Evolutionary conservation across 1,140 invertebrate species (phyloP).

Genomic region (Antheraea pernyi): DNA sequence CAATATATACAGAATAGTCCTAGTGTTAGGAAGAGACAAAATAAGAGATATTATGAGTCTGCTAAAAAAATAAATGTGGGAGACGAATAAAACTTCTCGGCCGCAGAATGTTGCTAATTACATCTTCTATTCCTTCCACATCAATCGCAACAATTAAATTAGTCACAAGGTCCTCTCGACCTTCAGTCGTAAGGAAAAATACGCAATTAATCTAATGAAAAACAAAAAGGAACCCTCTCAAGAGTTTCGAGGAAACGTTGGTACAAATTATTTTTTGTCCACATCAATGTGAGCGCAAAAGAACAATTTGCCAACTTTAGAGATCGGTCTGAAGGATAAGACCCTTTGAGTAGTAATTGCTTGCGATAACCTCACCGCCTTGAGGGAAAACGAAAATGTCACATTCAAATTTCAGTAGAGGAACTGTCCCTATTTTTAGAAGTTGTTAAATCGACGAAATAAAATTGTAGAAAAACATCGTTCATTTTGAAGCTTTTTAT

Average conservation of each 20-base stretch:
- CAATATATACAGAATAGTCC: no score
- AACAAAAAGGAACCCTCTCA: not conserved
- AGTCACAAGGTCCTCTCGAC: no score
- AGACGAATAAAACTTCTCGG: no score
- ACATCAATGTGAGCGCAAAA: not conserved
- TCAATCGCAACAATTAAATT: no score
- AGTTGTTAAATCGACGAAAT: not conserved
- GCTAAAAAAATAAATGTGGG: no score
- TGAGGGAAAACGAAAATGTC: not conserved
- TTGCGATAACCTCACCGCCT: not conserved
- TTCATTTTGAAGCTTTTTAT: no score
- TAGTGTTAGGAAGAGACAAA: no score
- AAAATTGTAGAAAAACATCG: no score
- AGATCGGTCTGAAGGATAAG: not conserved
- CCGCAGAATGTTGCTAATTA: no score
- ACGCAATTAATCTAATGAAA: not conserved
- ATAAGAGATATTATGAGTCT: no score
- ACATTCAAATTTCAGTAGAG: not conserved
- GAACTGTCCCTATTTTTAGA: not conserved
- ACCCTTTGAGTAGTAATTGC: not conserved
- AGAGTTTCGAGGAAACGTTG: not conserved
- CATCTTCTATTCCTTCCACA: no score
- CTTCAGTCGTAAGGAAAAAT: no score
- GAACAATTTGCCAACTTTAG: conserved; percentile 1
- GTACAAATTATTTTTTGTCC: not conserved